phyloP scores from a whole-genome alignment of 2,113 vertebrate species.

The Archilochus colubris region DNA sequence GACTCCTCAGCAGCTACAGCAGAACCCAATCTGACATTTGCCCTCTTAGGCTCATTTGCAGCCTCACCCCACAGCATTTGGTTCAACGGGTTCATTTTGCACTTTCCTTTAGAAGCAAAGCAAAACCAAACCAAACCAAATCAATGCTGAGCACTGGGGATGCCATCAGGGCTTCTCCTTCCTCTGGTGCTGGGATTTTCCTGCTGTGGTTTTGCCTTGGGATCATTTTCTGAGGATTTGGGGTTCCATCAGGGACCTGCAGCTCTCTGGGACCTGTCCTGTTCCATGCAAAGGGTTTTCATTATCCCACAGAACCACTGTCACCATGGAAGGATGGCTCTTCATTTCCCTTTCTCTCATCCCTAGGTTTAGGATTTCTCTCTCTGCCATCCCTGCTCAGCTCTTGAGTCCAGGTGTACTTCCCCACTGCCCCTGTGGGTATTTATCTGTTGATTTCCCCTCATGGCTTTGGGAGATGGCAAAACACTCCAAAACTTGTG shows the following conservation, averaged over 20 bases:
- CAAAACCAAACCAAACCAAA: not conserved
- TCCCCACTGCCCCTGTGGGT: not conserved
- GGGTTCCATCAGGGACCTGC: not conserved
- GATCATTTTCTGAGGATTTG: not conserved
- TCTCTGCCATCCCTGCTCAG: not conserved
- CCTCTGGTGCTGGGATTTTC: not conserved
- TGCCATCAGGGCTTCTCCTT: not conserved
- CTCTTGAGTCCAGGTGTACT: not conserved
- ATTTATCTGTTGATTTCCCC: not conserved
- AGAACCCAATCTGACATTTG: conserved; percentile 36
- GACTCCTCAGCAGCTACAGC: not conserved
- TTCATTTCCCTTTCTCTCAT: not conserved
- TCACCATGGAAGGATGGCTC: not conserved
- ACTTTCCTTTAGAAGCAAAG: not conserved
- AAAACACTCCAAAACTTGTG: not conserved
- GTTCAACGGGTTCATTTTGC: conserved; percentile 8
- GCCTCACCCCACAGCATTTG: not conserved
- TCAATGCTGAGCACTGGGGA: not conserved
- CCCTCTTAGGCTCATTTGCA: conserved; percentile 38
- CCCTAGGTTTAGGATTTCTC: not conserved
- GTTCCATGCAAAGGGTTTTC: not conserved
- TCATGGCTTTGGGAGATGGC: not conserved
- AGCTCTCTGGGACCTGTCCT: not conserved
- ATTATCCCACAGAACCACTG: not conserved
- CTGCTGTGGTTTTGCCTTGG: not conserved